Base-by-base conservation (phyloP, 2,113 vertebrate species). In the Aspidoscelis tigris region DNA sequence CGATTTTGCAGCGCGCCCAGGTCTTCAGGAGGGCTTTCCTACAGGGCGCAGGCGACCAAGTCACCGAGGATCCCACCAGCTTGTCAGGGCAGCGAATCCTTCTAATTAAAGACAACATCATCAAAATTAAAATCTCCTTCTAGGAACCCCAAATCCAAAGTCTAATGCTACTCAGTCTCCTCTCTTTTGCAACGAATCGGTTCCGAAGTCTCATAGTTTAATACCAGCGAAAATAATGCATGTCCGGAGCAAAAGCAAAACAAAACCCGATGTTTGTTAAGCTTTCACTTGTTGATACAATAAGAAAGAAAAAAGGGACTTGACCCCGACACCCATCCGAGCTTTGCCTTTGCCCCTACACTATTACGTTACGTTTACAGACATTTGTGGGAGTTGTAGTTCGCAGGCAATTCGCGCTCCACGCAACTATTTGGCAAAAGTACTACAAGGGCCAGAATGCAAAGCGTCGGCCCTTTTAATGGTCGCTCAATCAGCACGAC, bases 381-480 rank as follows among this genome's bases (percentile, higher is more conserved):
- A 50, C 69, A 0, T 77, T 6, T 20, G 2, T 44, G 80, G 83
- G 81, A 61, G 0, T 16, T 0, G 90, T 90, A 95, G 96, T 96
- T 93, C n/a, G 16, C 26, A 0, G 8, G 0, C 12, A 7, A 61
- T 61, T 21, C 41, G 6, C 70, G 71, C 12, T 65, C 4, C 72
- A 44, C 5, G 3, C 44, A 41, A 43, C 12, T 1, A 7, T 76
- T 61, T 8, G 1, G 14, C 0, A 24, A 5, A 0, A 0, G 10
- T 0, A 95, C 95, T 95, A 91, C 93, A 93, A 16, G 4, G 81
- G 84, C 96, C 94, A 92, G 47, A 93, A 79, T 91, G 84, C 95
- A 89, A 24, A 44, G 90, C 86, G 80, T 39, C 9, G 2, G 7
- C 1, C 1, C 0, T 43, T 0, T 20, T 58, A 0, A 14, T 0